These are phyloP conservation scores for Apis cerana DNA, from an alignment of 1,140 invertebrate species.

Conservation along the genomic window DNA sequence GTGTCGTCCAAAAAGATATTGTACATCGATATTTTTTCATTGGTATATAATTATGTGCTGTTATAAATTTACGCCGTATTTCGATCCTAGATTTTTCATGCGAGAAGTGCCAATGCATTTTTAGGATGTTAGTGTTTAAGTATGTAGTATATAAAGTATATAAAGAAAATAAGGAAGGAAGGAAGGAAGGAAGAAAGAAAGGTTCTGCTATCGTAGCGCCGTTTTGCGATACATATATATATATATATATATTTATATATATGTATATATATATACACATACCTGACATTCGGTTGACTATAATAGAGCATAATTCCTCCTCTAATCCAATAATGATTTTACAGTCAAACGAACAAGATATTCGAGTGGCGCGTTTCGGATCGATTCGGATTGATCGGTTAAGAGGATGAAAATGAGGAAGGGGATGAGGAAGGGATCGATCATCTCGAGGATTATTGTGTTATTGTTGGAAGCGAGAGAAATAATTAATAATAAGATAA, in stretches of 20 bases:
- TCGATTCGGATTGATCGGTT: not conserved
- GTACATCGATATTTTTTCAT: slow-evolving; percentile 23
- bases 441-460: too few relatives aligned
- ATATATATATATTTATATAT: too few relatives aligned
- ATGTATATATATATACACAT: too few relatives aligned
- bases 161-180: too few relatives aligned
- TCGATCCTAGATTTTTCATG: not conserved
- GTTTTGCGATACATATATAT: too few relatives aligned
- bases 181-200: not conserved
- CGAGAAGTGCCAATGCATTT: slow-evolving; percentile 49
- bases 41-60: not conserved
- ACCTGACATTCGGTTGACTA: not conserved
- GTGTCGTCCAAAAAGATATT: not conserved
- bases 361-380: not conserved
- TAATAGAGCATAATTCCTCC: not conserved
- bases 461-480: too few relatives aligned
- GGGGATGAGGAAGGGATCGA: not conserved
- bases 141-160: not conserved
- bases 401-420: not conserved
- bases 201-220: not conserved
- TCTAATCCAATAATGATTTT: not conserved
- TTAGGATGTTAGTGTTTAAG: slow-evolving; percentile 14
- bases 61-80: not conserved
- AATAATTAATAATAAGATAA: too few relatives aligned
- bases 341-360: not conserved